Evolutionary conservation across 2,888 invertebrate genomes (phyloP), one percentile per base, ranked within the genome.

Genomic region (Quadroppia sp.): DNA sequence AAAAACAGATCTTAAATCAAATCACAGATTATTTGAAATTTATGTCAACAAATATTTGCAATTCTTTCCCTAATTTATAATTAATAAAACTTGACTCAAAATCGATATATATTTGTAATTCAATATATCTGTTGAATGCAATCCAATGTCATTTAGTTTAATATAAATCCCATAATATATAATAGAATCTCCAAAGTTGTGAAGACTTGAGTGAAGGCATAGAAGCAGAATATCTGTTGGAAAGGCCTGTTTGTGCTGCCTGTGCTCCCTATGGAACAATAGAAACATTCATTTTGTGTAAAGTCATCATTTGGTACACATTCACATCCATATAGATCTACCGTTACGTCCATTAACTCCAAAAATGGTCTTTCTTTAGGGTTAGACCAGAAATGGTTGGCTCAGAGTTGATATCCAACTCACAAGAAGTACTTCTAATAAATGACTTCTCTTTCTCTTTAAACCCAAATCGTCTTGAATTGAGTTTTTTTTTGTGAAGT

Each of bases 231-330:
- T 23, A 56, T 56, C 23, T 56, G 56, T 56, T 56, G 9, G 56
- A 23, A 6, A 23, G 56, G 56, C 23, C 36, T 36, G 36, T 36
- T 9, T 36, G 9, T 36, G 9, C 36, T 36, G 36, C 36, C 36
- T 36, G 36, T 36, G 36, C 56, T 56, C 56, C 56, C 56, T 23
- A 23, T 56, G 56, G 67, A 67, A n/a, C 67, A 36, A 67, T 67
- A 67, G 36, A 67, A 67, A 67, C 67, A 67, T 67, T 67, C 67
- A 67, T 67, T 67, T 67, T 20, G 67, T 36, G 67, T n/a, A 67
- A 67, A 67, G 67, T 67, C 67, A 67, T 67, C 67, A 67, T 67
- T 67, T 67, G 23, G 42, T 20, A 13, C 67, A 67, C 30, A 23
- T 32, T 13, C 25, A 25, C 59, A 25, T 28, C 17, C 59, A 59